Evolutionary conservation across 2,113 vertebrate species (phyloP), one percentile per base, ranked within the genome.

Genomic region (Nettapus auritus): DNA sequence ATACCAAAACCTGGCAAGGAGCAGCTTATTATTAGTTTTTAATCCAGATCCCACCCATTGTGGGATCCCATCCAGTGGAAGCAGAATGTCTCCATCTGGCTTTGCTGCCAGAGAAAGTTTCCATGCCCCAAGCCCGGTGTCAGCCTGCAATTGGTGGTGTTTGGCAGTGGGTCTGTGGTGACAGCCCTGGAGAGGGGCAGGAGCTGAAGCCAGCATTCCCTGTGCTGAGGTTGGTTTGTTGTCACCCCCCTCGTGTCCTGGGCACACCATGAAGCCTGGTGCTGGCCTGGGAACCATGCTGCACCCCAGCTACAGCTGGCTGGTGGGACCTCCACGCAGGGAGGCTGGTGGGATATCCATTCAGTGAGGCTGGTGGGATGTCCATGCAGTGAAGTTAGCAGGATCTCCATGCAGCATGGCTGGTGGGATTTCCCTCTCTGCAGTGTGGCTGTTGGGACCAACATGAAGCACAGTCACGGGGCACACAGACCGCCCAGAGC

Each of bases 401-500:
- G 18, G 48, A 14, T 8, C 3, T 36, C 25, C 48, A 20, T 13
- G 17, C 11, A 21, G 16, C 13, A 36, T 10, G 68, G 46, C 13
- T 48, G 21, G 46, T 25, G 11, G 46, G 33, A 18, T 11, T 9
- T 46, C 33, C 13, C 4, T 53, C 26, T 36, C 15, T 15, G 19
- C 19, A 22, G 18, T 14, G 63, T 16, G 69, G 48, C 13, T 50
- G 22, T 18, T 29, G 19, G 48, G n/a, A 19, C 26, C 34, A 52
- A 18, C 6, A 0, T 4, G 10, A 34, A 52, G 16, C 7, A 2
- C 6, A n/a, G 26, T 2, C 59, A 23, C 33, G 21, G 34, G 26
- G 6, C 9, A 22, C 1, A 2, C 0, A 0, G 22, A 38, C 8
- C 82, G 46, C 36, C 21, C 11, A 19, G 16, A 52, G 19, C 28